Percentiles rank a stretch among this genome's conserved stretches.
Conservation (phyloP, 2,888 invertebrate genomes). For the Slavum lentiscoides region DNA sequence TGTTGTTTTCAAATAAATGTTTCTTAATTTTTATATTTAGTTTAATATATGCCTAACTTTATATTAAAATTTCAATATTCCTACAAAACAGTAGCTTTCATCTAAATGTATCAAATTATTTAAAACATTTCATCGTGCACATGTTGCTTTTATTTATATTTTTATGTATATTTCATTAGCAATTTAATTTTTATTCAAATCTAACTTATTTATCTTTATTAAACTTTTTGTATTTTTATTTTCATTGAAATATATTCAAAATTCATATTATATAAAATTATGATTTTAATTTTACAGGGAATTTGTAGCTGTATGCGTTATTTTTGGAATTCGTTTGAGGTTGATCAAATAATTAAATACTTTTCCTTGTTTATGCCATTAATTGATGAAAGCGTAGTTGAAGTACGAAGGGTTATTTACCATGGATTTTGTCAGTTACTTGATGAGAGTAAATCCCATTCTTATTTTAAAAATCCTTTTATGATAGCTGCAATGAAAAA, state of each 20-base stretch:
- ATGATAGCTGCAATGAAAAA: slow-evolving; percentile 55
- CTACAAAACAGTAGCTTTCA: too few relatives aligned
- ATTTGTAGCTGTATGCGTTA: slow-evolving; percentile 52
- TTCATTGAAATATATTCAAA: not conserved
- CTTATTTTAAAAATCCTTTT: slow-evolving; percentile 54
- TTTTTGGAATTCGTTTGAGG: slow-evolving; percentile 54
- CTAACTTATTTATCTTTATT: too few relatives aligned
- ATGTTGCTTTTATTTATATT: too few relatives aligned
- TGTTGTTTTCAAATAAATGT: too few relatives aligned
- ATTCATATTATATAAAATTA: not conserved
- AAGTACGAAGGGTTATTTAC: slow-evolving; percentile 56
- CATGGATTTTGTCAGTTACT: slow-evolving; percentile 56
- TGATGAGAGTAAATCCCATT: slow-evolving; percentile 52
- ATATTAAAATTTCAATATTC: too few relatives aligned
- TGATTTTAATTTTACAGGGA: slow-evolving; percentile 38
- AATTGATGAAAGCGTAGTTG: slow-evolving; percentile 46
- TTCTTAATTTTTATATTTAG: too few relatives aligned
- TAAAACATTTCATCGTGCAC: too few relatives aligned
- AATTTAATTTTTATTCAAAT: too few relatives aligned
- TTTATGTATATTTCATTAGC: too few relatives aligned
- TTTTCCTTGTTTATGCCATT: slow-evolving; percentile 28
- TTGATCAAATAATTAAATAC: slow-evolving; percentile 34
- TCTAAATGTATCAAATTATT: too few relatives aligned
- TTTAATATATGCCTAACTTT: too few relatives aligned
- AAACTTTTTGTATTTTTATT: too few relatives aligned